Conservation (phyloP, 2,888 invertebrate species). For the Caenorhabditis doughertyi region DNA sequence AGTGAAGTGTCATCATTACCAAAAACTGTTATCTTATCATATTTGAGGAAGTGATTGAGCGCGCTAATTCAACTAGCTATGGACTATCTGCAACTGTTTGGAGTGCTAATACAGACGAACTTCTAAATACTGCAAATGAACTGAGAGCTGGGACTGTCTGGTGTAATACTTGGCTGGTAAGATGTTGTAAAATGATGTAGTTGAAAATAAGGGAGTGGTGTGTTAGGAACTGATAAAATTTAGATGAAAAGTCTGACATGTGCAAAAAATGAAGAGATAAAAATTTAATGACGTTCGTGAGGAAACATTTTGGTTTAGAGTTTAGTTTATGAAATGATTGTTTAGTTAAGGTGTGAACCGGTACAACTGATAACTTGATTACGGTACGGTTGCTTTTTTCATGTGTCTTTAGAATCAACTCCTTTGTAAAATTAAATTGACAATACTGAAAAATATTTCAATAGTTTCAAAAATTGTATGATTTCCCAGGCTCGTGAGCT, state of each 20-base stretch:
- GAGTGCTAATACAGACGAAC: conserved; percentile 83
- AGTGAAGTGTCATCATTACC: not conserved
- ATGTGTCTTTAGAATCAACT: no score
- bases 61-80: conserved; percentile 84
- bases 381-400: no score
- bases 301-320: conserved; percentile 2
- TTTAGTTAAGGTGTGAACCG: no score
- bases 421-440: no score
- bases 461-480: not conserved
- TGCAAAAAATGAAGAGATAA: not conserved
- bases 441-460: no score
- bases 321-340: no score
- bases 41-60: conserved; percentile 83
- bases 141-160: conserved; percentile 86
- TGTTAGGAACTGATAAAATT: not conserved
- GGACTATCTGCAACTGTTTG: conserved; percentile 85
- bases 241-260: conserved; percentile 2
- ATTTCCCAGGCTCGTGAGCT: conserved; percentile 84
- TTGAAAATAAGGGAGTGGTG: not conserved
- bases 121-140: conserved; percentile 84
- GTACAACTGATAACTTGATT: no score
- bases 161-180: conserved; percentile 85
- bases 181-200: not conserved
- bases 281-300: conserved; percentile 8
- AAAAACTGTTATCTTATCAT: conserved; percentile 14